These are phyloP conservation scores for Acanthurus lineatus DNA, from an alignment of 2,797 vertebrate genomes.

Conservation along the genomic window DNA sequence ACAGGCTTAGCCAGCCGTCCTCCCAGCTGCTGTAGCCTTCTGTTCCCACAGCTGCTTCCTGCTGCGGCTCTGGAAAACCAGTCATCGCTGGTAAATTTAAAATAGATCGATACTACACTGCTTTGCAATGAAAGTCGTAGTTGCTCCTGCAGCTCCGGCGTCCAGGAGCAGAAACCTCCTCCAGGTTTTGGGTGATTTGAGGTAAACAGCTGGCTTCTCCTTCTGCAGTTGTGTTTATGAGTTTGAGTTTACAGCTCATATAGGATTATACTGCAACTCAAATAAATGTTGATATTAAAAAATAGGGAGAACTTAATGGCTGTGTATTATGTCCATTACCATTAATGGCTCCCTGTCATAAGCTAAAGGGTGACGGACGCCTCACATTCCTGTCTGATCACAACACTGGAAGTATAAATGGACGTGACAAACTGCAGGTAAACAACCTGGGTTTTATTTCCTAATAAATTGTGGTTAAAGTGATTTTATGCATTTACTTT, in stretches of 20 bases:
- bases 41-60: no score
- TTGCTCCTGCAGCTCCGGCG: background rate
- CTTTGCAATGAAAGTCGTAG: background rate
- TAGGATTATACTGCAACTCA: slow-evolving; percentile 43
- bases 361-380: slow-evolving; percentile 20
- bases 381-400: slow-evolving; percentile 24
- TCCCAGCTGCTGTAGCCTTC: no score
- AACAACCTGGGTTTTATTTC: slow-evolving; percentile 26
- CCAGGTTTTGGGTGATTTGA: background rate
- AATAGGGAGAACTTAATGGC: slow-evolving; percentile 33
- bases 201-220: slow-evolving; percentile 30
- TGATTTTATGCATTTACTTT: slow-evolving; percentile 25
- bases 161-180: background rate
- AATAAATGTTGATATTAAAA: slow-evolving; percentile 43
- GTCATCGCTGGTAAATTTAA: no score
- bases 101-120: background rate
- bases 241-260: slow-evolving; percentile 45
- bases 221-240: slow-evolving; percentile 40
- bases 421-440: slow-evolving; percentile 40
- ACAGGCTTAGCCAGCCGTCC: no score
- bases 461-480: slow-evolving; percentile 26
- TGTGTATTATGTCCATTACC: slow-evolving; percentile 15
- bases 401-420: slow-evolving; percentile 1
- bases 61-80: no score
- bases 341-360: slow-evolving; percentile 30